Base-by-base conservation (phyloP, 2,113 vertebrate species). In the Chloropsis cyanopogon region DNA sequence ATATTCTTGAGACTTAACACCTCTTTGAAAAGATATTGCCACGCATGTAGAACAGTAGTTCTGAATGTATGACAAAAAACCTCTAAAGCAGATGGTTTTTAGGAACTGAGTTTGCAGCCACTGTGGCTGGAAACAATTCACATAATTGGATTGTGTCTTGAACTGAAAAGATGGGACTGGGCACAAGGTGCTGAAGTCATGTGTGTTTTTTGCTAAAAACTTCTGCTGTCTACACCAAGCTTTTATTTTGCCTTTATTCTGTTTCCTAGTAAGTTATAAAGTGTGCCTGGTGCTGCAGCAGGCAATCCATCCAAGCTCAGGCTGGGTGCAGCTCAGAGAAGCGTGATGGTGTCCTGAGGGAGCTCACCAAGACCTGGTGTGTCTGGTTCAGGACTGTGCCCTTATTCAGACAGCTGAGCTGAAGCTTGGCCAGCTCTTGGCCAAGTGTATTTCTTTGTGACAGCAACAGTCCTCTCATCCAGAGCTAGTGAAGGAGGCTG, bases 321-420 rank as follows among this genome's bases (percentile, higher is more conserved):
- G 16, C 33, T 68, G 59, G 7, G 13, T 29, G 14, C 0, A 0
- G 25, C 66, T 76, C 28, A 0, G 22, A 29, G 47, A 35, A 18
- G 33, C 18, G 33, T 28, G 17, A 4, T 9, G 33, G 14, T 26
- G 17, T n/a, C 16, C 39, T 47, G 24, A 12, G 24, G 56, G 52
- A 70, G 42, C 42, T 70, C n/a, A 10, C 21, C 53, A 10, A 21
- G 18, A 28, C 25, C 22, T 7, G 13, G 4, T 14, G 5, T 44
- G 14, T 26, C 65, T 12, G 6, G 8, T 65, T 73, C 31, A 49
- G 68, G 28, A 19, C 29, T 7, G 46, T 31, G 24, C 41, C 17
- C 66, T 63, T 11, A 7, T 23, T 79, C 26, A 25, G 29, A 17
- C 15, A 26, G 47, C 6, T 18, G 39, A 59, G 14, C 68, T 1